Conservation (phyloP, 64 coral and sea anemone species). For the Porites lutea region DNA sequence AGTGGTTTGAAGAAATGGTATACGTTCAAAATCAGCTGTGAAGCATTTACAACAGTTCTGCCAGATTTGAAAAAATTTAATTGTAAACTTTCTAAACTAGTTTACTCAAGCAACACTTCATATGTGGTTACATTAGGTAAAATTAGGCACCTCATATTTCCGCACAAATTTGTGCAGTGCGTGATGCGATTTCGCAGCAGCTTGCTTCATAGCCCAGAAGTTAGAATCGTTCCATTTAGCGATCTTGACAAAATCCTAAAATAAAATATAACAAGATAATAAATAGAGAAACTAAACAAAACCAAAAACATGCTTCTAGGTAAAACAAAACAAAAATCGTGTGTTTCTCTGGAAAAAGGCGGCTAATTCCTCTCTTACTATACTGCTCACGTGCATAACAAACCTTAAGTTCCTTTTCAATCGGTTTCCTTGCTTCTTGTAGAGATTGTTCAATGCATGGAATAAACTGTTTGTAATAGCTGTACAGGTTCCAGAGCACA, state of each 20-base stretch:
- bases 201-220: constrained; percentile 99
- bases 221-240: constrained; percentile 98
- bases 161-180: constrained; percentile 93
- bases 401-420: constrained; percentile 99
- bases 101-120: too few species aligned
- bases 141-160: constrained; percentile 79
- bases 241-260: constrained; percentile 94
- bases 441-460: constrained; percentile 53
- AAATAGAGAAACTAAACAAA: background rate
- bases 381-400: background rate
- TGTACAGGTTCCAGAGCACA: constrained; percentile 80
- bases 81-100: too few species aligned
- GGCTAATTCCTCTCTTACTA: background rate
- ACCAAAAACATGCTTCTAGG: background rate
- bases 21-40: too few species aligned
- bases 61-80: too few species aligned
- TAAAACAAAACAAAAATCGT: too few species aligned
- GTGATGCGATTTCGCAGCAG: constrained; percentile 92
- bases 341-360: too few species aligned
- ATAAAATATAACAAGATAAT: constrained; percentile 8
- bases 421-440: constrained; percentile 71
- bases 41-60: too few species aligned
- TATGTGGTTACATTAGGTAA: too few species aligned
- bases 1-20: too few species aligned
- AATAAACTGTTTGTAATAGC: constrained; percentile 93